Percentiles rank a stretch among this genome's conserved stretches.
Conservation (phyloP, 2,888 invertebrate species). For the Saturnia japonica region DNA sequence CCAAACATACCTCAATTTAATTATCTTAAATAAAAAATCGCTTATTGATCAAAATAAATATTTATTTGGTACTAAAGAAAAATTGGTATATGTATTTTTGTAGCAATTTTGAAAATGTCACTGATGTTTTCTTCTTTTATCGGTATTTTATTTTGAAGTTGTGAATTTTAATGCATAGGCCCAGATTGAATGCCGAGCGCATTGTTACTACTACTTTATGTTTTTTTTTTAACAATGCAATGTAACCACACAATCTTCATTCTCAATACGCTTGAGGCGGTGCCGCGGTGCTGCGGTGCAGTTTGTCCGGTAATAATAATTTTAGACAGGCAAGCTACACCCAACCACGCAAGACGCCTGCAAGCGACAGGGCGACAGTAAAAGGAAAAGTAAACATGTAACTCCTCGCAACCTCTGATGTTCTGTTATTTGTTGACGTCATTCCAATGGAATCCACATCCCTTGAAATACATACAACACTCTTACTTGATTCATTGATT, state of each 20-base stretch:
- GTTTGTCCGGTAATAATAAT: not conserved
- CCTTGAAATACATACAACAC: too few relatives aligned
- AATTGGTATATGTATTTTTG: not conserved
- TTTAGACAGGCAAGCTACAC: not conserved
- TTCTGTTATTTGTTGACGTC: constrained; percentile 83
- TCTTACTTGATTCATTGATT: constrained; percentile 58
- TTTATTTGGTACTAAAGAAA: not conserved
- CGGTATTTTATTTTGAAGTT: too few relatives aligned
- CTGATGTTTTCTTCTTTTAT: too few relatives aligned
- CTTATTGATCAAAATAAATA: not conserved
- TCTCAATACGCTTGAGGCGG: not conserved
- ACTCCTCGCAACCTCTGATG: constrained; percentile 59
- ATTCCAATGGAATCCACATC: constrained; percentile 78
- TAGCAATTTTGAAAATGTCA: too few relatives aligned
- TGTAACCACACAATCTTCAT: not conserved
- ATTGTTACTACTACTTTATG: too few relatives aligned
- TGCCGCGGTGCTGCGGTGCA: too few relatives aligned
- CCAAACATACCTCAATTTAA: too few relatives aligned
- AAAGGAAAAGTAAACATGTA: constrained; percentile 51
- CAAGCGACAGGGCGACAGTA: constrained; percentile 15
- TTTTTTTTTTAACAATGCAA: not conserved
- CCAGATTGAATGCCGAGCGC: too few relatives aligned
- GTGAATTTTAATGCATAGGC: too few relatives aligned
- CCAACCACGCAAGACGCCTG: not conserved
- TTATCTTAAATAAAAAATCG: not conserved